Conservation (phyloP, 2,888 invertebrate species). For the Eupeodes latifasciatus region DNA sequence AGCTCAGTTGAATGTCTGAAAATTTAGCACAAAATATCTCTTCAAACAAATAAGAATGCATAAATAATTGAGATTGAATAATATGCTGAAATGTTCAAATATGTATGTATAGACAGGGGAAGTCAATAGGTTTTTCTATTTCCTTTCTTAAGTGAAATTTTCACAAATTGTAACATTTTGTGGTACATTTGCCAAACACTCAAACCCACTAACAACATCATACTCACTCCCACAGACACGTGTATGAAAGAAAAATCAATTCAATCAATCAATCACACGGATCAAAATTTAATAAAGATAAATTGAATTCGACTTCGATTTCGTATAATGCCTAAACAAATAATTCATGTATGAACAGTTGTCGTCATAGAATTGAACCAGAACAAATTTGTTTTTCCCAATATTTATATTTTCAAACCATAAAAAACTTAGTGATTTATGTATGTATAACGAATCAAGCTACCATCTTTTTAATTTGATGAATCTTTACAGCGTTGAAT, state of each 20-base stretch:
- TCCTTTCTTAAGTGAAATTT: slow-evolving; percentile 13
- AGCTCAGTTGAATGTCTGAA: too few species aligned
- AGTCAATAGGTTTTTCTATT: neutral
- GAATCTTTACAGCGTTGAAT: too few species aligned
- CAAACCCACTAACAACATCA: neutral
- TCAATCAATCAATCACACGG: slow-evolving; percentile 81
- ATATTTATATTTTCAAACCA: too few species aligned
- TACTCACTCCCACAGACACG: slow-evolving; percentile 30
- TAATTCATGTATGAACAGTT: slow-evolving; percentile 15
- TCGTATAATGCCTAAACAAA: slow-evolving; percentile 41
- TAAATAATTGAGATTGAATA: slow-evolving; percentile 37
- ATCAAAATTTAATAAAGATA: slow-evolving; percentile 78
- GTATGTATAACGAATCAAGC: too few species aligned
- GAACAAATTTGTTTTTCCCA: too few species aligned
- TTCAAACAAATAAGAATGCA: neutral
- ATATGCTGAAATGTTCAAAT: slow-evolving; percentile 48
- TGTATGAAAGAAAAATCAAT: slow-evolving; percentile 76
- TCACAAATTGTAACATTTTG: slow-evolving; percentile 56
- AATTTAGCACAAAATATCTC: too few species aligned
- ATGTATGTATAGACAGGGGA: slow-evolving; percentile 27
- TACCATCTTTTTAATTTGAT: too few species aligned
- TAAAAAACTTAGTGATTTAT: too few species aligned
- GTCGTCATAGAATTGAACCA: too few species aligned
- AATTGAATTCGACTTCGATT: slow-evolving; percentile 76
- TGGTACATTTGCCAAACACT: slow-evolving; percentile 12